These are phyloP conservation scores for Amblyjoppa fuscipennis DNA, from an alignment of 2,888 invertebrate genomes.

Conservation along the genomic window DNA sequence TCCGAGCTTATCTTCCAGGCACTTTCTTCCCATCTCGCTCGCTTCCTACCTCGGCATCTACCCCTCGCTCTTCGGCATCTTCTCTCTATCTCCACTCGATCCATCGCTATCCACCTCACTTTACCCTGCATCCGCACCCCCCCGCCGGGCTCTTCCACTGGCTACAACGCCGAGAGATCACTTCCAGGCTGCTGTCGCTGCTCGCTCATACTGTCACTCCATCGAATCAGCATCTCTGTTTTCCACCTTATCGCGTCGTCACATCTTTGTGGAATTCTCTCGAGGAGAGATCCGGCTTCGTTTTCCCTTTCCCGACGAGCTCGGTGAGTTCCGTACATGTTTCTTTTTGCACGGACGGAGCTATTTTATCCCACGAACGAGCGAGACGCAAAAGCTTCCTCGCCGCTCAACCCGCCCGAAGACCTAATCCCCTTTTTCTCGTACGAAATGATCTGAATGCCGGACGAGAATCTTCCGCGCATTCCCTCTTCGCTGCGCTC, in stretches of 20 bases:
- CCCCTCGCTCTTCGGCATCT: conserved; percentile 53
- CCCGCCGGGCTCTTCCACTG: background rate
- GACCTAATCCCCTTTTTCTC: conserved; percentile 55
- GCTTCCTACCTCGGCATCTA: conserved; percentile 53
- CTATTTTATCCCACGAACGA: background rate
- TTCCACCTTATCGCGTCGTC: conserved; percentile 77
- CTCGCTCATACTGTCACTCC: conserved; percentile 78
- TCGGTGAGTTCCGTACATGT: conserved; percentile 28
- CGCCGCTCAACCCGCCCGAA: conserved; percentile 23
- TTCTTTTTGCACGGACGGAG: background rate
- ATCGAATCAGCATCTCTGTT: conserved; percentile 82
- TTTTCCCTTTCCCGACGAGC: conserved; percentile 47
- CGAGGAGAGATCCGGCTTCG: conserved; percentile 47
- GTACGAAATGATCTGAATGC: conserved; percentile 56
- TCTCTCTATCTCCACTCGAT: conserved; percentile 57
- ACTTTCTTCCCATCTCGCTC: conserved; percentile 70
- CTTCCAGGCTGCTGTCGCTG: conserved; percentile 69
- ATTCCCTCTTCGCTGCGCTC: conserved; percentile 2
- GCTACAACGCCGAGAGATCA: conserved; percentile 67
- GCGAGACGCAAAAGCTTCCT: background rate
- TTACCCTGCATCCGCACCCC: conserved; percentile 7
- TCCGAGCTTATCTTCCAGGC: conserved; percentile 78
- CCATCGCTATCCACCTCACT: conserved; percentile 36
- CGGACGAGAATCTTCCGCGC: conserved; percentile 19
- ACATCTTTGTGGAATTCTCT: conserved; percentile 72